Percentiles rank a stretch among this genome's conserved stretches.
phyloP scores from a whole-genome alignment of 2,888 invertebrate species.

The Zaprionus lineosus region DNA sequence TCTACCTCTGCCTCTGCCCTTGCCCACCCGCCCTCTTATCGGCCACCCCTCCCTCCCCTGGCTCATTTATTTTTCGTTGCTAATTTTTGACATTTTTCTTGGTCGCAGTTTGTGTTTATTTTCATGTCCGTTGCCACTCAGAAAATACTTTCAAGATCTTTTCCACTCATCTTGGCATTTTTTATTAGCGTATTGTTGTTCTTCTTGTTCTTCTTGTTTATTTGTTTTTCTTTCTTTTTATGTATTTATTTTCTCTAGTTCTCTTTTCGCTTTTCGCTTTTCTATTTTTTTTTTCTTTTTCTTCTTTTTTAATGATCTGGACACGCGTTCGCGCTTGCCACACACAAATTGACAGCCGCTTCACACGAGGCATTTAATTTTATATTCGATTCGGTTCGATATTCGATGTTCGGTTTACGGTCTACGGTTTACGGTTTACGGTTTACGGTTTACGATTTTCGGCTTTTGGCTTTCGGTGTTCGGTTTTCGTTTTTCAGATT shows the following conservation, averaged over 20 bases:
- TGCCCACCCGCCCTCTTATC: background rate
- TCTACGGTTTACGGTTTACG: too few species aligned
- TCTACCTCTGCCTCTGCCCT: background rate
- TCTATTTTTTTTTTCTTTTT: slow-evolving; percentile 40
- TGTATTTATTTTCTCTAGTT: background rate
- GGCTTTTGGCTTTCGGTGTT: too few species aligned
- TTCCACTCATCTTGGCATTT: background rate
- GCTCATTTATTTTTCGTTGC: slow-evolving; percentile 72
- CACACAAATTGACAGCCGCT: slow-evolving; percentile 39
- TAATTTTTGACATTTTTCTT: slow-evolving; percentile 71
- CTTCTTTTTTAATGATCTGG: slow-evolving; percentile 56
- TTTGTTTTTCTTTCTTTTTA: slow-evolving; percentile 7
- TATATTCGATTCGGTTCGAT: slow-evolving; percentile 20
- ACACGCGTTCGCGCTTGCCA: slow-evolving; percentile 56
- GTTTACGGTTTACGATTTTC: too few species aligned
- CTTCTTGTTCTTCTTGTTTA: background rate
- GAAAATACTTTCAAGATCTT: slow-evolving; percentile 34
- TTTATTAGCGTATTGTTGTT: too few species aligned
- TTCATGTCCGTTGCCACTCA: slow-evolving; percentile 14
- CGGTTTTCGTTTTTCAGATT: slow-evolving; percentile 18
- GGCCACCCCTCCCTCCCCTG: slow-evolving; percentile 23
- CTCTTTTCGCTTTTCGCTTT: slow-evolving; percentile 8
- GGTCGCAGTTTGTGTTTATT: slow-evolving; percentile 22
- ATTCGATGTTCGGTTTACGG: too few species aligned
- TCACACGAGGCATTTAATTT: slow-evolving; percentile 38